A percentile compares a stretch with the other conserved stretches of the same genome.
phyloP scores from a whole-genome alignment of 1,140 invertebrate genomes.

The Leptinotarsa defecta region DNA sequence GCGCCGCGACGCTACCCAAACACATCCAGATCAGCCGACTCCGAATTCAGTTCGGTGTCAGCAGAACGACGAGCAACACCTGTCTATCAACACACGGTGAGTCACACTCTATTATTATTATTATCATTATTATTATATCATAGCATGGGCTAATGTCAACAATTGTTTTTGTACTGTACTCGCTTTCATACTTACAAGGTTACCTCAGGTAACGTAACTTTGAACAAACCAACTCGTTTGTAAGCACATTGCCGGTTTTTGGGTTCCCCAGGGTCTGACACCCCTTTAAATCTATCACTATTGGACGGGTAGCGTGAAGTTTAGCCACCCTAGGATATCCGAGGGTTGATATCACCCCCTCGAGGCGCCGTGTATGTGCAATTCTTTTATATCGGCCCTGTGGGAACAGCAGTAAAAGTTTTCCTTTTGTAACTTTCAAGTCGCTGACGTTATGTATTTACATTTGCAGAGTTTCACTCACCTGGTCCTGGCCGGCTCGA shows the following conservation, averaged over 20 bases:
- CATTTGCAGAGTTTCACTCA: slow-evolving; percentile 4
- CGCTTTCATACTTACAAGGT: not conserved
- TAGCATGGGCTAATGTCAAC: not conserved
- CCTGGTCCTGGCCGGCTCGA: not conserved
- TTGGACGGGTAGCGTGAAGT: slow-evolving; percentile 31
- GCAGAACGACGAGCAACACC: slow-evolving; percentile 14
- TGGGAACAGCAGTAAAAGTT: not conserved
- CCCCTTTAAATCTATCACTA: slow-evolving; percentile 51
- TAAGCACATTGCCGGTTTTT: not conserved
- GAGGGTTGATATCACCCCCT: not conserved
- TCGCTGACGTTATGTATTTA: not conserved
- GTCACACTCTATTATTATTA: not conserved
- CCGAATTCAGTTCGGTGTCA: slow-evolving; percentile 10
- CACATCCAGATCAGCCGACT: slow-evolving; percentile 16
- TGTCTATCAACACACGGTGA: slow-evolving; percentile 7
- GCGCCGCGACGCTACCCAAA: slow-evolving; percentile 43
- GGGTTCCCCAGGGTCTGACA: slow-evolving; percentile 37
- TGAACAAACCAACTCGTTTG: not conserved
- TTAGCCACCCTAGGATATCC: not conserved
- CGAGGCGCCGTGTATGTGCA: not conserved
- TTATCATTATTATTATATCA: not conserved
- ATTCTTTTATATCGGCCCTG: not conserved
- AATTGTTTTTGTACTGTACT: not conserved
- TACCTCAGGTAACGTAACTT: not conserved
- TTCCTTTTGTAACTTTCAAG: not conserved